phyloP scores from a whole-genome alignment of 2,888 invertebrate species.

The Nomada fucata region DNA sequence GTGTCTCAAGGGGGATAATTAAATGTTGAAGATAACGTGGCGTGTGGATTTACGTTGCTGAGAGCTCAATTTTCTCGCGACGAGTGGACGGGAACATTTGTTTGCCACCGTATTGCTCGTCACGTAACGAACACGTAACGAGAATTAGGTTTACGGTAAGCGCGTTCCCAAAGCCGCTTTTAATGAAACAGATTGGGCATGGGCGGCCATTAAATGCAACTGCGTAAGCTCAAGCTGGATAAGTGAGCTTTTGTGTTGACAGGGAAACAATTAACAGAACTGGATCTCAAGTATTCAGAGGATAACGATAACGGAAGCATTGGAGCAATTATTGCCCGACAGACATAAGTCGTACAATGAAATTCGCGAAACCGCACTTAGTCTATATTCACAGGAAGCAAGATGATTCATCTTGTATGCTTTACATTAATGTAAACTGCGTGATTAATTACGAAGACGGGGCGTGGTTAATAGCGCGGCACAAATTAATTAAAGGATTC shows the following conservation, averaged over 20 bases:
- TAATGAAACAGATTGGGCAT: constrained; percentile 21
- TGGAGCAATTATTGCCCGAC: not conserved
- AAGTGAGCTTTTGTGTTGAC: not conserved
- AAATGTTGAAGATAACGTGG: too few relatives aligned
- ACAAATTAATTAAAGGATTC: not conserved
- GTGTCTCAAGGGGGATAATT: not conserved
- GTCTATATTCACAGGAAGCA: not conserved
- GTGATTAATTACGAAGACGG: not conserved
- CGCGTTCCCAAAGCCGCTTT: constrained; percentile 3
- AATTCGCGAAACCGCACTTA: not conserved
- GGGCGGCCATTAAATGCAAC: constrained; percentile 32
- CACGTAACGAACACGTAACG: not conserved
- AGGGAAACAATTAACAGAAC: not conserved
- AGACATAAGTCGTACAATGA: not conserved
- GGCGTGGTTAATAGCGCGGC: not conserved
- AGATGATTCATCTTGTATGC: not conserved
- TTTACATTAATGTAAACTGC: not conserved
- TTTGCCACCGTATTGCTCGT: not conserved
- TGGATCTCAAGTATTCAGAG: not conserved
- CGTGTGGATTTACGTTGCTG: not conserved
- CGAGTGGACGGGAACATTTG: not conserved
- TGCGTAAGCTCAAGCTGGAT: constrained; percentile 3
- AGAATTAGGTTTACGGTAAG: not conserved
- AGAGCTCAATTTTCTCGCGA: not conserved
- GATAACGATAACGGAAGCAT: not conserved